Conservation (phyloP, 2,888 invertebrate species). For the Frankliniella intonsa region DNA sequence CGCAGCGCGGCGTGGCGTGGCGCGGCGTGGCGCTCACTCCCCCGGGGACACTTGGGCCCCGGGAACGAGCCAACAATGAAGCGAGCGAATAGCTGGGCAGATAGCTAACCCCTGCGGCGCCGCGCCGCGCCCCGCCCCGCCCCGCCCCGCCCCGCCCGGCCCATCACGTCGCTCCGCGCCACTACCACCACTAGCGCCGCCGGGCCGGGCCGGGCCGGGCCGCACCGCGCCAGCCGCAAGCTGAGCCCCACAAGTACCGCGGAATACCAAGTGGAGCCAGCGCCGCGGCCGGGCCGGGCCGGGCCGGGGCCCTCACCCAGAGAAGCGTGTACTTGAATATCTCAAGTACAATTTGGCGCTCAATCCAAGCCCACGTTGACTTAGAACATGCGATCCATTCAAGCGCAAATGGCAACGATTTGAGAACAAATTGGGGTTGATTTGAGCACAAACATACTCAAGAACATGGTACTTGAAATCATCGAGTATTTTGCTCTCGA, state of each 20-base stretch:
- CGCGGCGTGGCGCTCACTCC: neutral
- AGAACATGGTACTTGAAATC: no score
- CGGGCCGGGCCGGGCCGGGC: neutral
- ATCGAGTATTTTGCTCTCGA: no score
- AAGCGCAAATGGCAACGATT: no score
- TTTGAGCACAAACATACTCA: no score
- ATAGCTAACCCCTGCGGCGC: neutral
- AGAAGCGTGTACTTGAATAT: no score
- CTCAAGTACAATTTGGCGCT: no score
- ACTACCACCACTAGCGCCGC: no score
- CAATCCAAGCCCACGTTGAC: no score
- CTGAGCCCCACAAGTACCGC: neutral
- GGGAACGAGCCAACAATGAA: conserved; percentile 24
- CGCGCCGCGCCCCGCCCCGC: neutral
- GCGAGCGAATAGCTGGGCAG: conserved; percentile 21
- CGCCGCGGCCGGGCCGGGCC: neutral
- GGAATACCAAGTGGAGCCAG: neutral
- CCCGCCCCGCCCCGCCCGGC: neutral
- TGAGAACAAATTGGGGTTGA: no score
- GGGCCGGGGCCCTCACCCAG: no score
- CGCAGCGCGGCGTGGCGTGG: neutral
- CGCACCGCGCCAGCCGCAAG: neutral
- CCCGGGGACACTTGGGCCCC: conserved; percentile 23
- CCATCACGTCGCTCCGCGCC: neutral
- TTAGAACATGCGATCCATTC: no score